Evolutionary conservation across 2,888 invertebrate species (phyloP), one percentile per base, ranked within the genome.

Genomic region (Spodoptera littoralis): DNA sequence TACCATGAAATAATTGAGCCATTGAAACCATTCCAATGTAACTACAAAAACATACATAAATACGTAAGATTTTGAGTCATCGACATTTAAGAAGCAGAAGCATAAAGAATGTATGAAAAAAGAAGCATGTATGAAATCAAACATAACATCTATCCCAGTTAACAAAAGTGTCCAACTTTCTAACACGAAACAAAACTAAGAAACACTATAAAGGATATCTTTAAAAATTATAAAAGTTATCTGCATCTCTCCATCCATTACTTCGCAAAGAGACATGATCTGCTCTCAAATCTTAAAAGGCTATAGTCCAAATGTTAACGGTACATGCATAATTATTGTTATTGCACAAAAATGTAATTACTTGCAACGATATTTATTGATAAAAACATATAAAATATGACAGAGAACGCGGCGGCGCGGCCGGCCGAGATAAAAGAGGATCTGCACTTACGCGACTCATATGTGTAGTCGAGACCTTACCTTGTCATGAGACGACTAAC

Each of bases 341-440:
- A 84, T 83, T 80, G 76, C 71, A 83, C 80, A 82, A 79, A 85
- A 81, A 76, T 73, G 80, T 85, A 84, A 85, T 84, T 84, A 84
- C 79, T 76, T 76, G 78, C 80, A 73, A 76, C 78, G 80, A 83
- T 87, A 88, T 84, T 87, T 90, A 91, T 91, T 89, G 90, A 90
- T 89, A 91, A 90, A 89, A 90, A 88, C 84, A 84, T 82, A 89
- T 89, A 90, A 89, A 90, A 91, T 92, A 91, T 92, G 92, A 92
- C 89, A 88, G 92, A 92, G 89, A 88, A 84, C 69, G 85, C 83
- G 69, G 77, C 73, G 78, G 88, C 76, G 81, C 72, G 80, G 87
- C 86, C 90, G 90, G 84, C 83, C 51, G 83, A 91, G 91, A 93
- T 93, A 92, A 93, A 92, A 90, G 92, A 82, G 86, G 85, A 88